Percentiles rank a stretch among this genome's conserved stretches.
phyloP scores from a whole-genome alignment of 2,113 vertebrate species.

The Megaceryle torquata region DNA sequence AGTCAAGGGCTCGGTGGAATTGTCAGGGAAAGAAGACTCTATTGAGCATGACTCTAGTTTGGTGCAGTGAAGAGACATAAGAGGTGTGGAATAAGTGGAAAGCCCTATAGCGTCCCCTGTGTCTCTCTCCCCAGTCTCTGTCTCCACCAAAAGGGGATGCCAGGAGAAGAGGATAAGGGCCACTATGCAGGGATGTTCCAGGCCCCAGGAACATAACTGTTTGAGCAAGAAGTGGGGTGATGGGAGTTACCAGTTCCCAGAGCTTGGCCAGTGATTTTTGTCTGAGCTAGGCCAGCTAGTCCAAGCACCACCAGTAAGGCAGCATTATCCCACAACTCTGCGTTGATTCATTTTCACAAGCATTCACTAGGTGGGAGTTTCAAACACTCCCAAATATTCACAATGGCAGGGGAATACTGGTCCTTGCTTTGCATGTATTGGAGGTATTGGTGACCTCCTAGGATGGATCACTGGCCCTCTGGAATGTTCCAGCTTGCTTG shows the following conservation, averaged over 20 bases:
- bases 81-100: not conserved
- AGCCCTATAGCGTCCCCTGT: not conserved
- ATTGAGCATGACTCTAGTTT: not conserved
- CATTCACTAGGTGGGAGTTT: not conserved
- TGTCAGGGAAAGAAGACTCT: not conserved
- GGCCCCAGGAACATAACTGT: no score
- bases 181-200: no score
- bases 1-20: not conserved
- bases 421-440: not conserved
- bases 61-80: not conserved
- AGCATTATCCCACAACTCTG: not conserved
- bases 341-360: not conserved
- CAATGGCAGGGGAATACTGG: not conserved
- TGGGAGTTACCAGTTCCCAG: no score
- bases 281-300: no score
- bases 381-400: not conserved
- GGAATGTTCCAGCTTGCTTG: not conserved
- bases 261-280: no score
- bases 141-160: no score
- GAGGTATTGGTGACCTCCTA: not conserved
- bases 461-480: not conserved
- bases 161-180: no score
- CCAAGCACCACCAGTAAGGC: not conserved
- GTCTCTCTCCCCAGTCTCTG: no score
- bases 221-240: no score